These are phyloP conservation scores for Ptychadena robeensis DNA, from an alignment of 2,797 vertebrate genomes.

Conservation along the genomic window DNA sequence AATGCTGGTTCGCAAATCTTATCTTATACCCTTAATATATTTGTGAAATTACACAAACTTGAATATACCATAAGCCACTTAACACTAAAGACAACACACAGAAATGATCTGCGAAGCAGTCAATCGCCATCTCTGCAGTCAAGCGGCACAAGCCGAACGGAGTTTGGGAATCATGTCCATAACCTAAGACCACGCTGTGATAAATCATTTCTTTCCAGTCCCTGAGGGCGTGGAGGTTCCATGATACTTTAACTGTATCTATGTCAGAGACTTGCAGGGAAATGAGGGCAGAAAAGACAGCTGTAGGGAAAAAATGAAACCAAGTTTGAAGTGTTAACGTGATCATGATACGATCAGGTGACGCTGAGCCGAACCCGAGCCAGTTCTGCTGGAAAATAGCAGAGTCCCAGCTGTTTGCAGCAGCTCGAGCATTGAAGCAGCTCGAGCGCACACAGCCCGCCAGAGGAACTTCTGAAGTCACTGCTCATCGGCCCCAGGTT, in stretches of 20 bases:
- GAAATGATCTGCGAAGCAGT: conserved; percentile 8
- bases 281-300: conserved; percentile 14
- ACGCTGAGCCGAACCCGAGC: conserved; percentile 24
- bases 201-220: not conserved
- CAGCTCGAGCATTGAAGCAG: conserved; percentile 2
- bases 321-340: conserved; percentile 13
- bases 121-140: not conserved
- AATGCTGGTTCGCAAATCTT: no score
- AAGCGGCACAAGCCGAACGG: not conserved
- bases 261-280: not conserved
- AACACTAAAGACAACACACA: not conserved
- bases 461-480: conserved; percentile 25
- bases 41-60: no score
- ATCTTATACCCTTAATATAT: no score
- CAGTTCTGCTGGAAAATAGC: conserved; percentile 31
- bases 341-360: conserved; percentile 34
- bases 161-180: not conserved
- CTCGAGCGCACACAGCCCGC: not conserved
- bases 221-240: not conserved
- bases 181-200: not conserved
- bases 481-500: conserved; percentile 30
- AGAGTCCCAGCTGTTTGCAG: conserved; percentile 42
- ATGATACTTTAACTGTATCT: conserved; percentile 8
- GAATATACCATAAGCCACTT: no score
- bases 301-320: not conserved